phyloP scores from a whole-genome alignment of 2,797 vertebrate genomes.

The Odontamblyopus lacepedii region DNA sequence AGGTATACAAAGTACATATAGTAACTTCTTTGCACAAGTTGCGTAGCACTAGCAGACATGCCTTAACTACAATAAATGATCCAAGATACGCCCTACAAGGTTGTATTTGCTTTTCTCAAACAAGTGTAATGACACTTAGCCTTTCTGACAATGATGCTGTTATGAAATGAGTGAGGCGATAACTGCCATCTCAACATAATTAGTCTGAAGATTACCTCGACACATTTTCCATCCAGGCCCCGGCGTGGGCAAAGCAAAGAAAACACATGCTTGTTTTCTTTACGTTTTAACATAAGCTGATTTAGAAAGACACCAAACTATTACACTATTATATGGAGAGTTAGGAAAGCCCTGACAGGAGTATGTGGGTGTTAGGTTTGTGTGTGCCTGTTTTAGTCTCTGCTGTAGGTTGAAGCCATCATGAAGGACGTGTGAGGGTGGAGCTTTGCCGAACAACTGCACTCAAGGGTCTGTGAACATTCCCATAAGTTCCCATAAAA shows the following conservation, averaged over 20 bases:
- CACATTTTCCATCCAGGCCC: constrained; percentile 38
- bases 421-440: constrained; percentile 28
- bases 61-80: constrained; percentile 53
- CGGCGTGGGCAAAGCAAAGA: constrained; percentile 57
- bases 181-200: constrained; percentile 50
- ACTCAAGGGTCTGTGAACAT: constrained; percentile 43
- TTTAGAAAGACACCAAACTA: constrained; percentile 27
- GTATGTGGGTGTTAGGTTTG: constrained; percentile 31
- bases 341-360: constrained; percentile 48
- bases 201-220: constrained; percentile 61
- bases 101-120: constrained; percentile 11
- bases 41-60: constrained; percentile 39
- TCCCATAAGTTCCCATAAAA: constrained; percentile 31
- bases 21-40: constrained; percentile 25
- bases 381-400: constrained; percentile 8
- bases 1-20: constrained; percentile 27
- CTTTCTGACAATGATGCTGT: constrained; percentile 10
- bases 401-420: constrained; percentile 59
- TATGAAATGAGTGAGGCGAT: constrained; percentile 15
- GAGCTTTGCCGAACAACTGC: constrained; percentile 19
- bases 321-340: constrained; percentile 29
- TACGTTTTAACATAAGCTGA: constrained; percentile 39
- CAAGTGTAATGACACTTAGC: neutral
- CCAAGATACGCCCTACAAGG: constrained; percentile 23
- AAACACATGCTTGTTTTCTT: constrained; percentile 68